Evolutionary conservation across 1,140 invertebrate genomes (phyloP).

Genomic region (Heliconius himera): DNA sequence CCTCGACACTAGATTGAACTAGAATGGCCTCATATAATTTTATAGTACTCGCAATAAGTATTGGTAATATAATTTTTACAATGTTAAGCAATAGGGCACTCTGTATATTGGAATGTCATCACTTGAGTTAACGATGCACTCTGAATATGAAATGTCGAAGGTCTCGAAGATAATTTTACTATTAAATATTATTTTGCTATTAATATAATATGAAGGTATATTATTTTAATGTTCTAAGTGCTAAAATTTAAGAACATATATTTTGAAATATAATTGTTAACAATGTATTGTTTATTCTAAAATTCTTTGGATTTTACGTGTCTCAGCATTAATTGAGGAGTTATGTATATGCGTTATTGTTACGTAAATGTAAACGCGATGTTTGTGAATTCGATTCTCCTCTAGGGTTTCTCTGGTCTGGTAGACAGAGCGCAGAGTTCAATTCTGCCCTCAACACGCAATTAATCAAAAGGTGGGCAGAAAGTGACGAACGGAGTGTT

Average conservation of each 20-base stretch:
- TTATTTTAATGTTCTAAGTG: not conserved
- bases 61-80: constrained; percentile 1
- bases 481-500: no score
- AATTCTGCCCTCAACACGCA: no score
- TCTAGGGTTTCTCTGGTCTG: not conserved
- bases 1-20: no score
- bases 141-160: constrained; percentile 7
- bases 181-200: constrained; percentile 16
- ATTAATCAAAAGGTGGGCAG: no score
- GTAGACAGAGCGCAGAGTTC: not conserved
- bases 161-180: not conserved
- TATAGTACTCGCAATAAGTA: not conserved
- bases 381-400: no score
- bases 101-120: constrained; percentile 6
- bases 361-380: no score
- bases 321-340: no score
- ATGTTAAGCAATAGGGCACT: not conserved
- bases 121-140: constrained; percentile 12
- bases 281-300: not conserved
- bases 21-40: not conserved
- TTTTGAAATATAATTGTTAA: not conserved
- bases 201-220: not conserved
- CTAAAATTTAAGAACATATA: not conserved
- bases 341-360: no score
- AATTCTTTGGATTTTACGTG: no score